These are phyloP conservation scores for Melanogrammus aeglefinus DNA, from an alignment of 2,797 vertebrate genomes.

Conservation along the genomic window DNA sequence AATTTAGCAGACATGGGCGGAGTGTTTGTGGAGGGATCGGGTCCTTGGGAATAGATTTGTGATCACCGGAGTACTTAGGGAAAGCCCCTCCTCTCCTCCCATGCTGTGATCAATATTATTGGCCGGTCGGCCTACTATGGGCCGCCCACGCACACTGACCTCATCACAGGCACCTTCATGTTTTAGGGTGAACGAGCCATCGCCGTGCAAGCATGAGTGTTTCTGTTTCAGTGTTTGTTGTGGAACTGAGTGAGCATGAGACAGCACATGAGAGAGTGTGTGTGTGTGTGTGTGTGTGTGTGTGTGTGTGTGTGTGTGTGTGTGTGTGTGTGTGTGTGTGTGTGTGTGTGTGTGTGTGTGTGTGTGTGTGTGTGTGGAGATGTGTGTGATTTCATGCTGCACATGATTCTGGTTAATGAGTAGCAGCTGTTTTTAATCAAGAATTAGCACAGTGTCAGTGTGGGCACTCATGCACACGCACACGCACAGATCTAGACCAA, in stretches of 20 bases:
- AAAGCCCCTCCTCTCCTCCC: neutral
- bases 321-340: neutral
- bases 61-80: neutral
- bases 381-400: slow-evolving; percentile 3
- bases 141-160: neutral
- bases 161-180: neutral
- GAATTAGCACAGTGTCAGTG: slow-evolving; percentile 4
- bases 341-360: neutral
- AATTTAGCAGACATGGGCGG: neutral
- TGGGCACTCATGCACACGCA: neutral
- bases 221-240: neutral
- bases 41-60: neutral
- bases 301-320: neutral
- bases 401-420: neutral
- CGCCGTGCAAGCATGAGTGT: neutral
- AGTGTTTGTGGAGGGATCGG: neutral
- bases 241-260: neutral
- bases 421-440: neutral
- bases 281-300: neutral
- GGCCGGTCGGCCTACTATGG: neutral
- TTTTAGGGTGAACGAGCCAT: neutral
- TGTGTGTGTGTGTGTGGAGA: neutral
- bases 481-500: neutral
- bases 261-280: neutral
- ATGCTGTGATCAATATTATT: neutral